Conservation (phyloP, 1,140 invertebrate genomes). For the Tenebrio molitor region DNA sequence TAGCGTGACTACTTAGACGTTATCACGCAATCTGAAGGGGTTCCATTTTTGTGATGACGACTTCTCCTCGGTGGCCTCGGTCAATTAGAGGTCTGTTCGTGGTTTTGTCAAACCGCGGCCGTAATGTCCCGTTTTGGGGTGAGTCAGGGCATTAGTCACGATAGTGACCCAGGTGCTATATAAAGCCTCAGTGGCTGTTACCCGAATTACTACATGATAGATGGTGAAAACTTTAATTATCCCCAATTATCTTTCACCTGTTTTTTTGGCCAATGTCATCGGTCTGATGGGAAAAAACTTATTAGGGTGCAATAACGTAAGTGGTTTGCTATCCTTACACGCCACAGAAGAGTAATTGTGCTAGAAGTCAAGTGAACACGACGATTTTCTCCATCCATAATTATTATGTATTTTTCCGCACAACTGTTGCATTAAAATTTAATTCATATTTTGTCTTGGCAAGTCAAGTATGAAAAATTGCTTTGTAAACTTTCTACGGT, state of each 20-base stretch:
- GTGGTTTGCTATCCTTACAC: constrained; percentile 6
- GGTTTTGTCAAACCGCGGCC: constrained; percentile 7
- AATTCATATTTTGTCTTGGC: no score
- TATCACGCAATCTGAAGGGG: no score
- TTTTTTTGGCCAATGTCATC: constrained; percentile 40
- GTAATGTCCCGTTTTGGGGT: constrained; percentile 27
- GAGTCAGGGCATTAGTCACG: constrained; percentile 24
- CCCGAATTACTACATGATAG: constrained; percentile 46
- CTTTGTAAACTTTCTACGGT: no score
- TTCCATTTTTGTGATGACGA: no score
- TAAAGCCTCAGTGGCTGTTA: constrained; percentile 43
- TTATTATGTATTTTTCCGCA: neutral
- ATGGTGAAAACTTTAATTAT: constrained; percentile 51
- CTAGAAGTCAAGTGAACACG: neutral
- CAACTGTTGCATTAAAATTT: neutral
- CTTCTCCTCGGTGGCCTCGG: no score
- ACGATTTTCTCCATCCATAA: neutral
- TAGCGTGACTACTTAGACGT: no score
- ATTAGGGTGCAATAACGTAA: constrained; percentile 29
- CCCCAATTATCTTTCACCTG: constrained; percentile 41
- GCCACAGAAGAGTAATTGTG: constrained; percentile 10
- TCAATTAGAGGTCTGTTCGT: neutral
- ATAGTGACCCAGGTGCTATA: constrained; percentile 44
- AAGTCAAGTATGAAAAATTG: no score
- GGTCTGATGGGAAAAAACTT: constrained; percentile 27